Base-by-base conservation (phyloP, 2,888 invertebrate species). In the Monopis laevigella region DNA sequence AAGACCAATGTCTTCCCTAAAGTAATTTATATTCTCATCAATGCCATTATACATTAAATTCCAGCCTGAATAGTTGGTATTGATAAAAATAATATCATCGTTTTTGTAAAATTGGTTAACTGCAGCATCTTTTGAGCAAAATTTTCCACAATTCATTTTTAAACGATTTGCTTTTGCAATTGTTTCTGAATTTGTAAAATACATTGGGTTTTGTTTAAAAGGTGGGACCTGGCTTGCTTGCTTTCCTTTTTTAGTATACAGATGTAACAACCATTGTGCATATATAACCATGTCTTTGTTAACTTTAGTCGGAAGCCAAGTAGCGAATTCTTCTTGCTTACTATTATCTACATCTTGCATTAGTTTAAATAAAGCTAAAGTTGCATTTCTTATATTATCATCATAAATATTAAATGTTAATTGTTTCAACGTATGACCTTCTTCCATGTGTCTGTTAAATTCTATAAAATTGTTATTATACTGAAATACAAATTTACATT, bases 1-100 rank as follows among this genome's bases (percentile, higher is more conserved):
- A 8, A 87, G 55, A 16, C 82, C 83, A 42, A 86, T 67, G 48
- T 88, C 88, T 69, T 88, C 87, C 46, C 82, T 82, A 53, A 86
- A 87, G 52, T 87, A 87, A 43, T 84, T 82, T 8, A 87, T 53
- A 42, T 75, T 68, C 48, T 80, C 72, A 47, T 84, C 83, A 40
- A 74, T 71, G 43, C 62, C 65, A 41, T 65, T 61, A 62, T 70
- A 51, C 50, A 64, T 55, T 62, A 80, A 45, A 53, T 84, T 84
- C 83, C 82, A 84, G 39, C 78, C 66, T 1, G 78, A 78, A 49
- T 78, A 77, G 48, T 80, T 78, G 6, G 63, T 57, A 40, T 75
- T 73, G 2, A 80, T 64, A 6, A 53, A 49, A 17, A 74, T 46
- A 2, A 51, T 50, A 14, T 64, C 53, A 17, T 59, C 56, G 1